Evolutionary conservation across 2,888 invertebrate genomes (phyloP), one percentile per base, ranked within the genome.

Genomic region (Cryptocheilus praepositus): DNA sequence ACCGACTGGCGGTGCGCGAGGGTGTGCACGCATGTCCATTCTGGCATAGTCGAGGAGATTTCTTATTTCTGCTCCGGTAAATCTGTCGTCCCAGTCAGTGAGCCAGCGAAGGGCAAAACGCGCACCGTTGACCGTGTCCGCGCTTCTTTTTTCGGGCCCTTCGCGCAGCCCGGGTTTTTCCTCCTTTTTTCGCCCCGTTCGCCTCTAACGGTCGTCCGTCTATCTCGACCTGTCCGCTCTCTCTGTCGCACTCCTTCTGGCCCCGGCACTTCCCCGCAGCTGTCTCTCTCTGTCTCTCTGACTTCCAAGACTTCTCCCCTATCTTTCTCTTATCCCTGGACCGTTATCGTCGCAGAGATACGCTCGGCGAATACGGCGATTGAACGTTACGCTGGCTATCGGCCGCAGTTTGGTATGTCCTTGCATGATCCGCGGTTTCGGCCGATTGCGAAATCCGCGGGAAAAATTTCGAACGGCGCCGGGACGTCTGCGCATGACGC

Each of bases 21-120:
- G 11, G 28, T 57, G 64, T 54, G 61, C 53, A 46, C 57, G 61
- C 46, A 36, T 36, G 36, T 36, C 36, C 36, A 49, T 49, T 49
- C 21, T 52, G 52, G 52, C 36, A 60, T 72, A 73, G 70, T 63
- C 71, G 15, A 70, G 77, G 82, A 83, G 85, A 86, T 86, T 88
- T 88, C 86, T 88, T 87, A 87, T 88, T 88, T 88, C 86, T 87
- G 86, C 83, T 87, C 87, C 84, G 87, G 86, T 87, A 87, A 88
- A 88, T 87, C 86, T 87, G 87, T 86, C 87, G 88, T 84, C 81
- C 82, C 83, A 85, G 87, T 88, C 85, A 87, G 88, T 88, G 86
- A 86, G 85, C 81, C 85, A 86, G 79, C 83, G 85, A 83, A 87
- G 84, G 84, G 83, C 86, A 81, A 86, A 81, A 79, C 76, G 85